Base-by-base conservation (phyloP, 2,113 vertebrate species). In the Hiodon tergisus region DNA sequence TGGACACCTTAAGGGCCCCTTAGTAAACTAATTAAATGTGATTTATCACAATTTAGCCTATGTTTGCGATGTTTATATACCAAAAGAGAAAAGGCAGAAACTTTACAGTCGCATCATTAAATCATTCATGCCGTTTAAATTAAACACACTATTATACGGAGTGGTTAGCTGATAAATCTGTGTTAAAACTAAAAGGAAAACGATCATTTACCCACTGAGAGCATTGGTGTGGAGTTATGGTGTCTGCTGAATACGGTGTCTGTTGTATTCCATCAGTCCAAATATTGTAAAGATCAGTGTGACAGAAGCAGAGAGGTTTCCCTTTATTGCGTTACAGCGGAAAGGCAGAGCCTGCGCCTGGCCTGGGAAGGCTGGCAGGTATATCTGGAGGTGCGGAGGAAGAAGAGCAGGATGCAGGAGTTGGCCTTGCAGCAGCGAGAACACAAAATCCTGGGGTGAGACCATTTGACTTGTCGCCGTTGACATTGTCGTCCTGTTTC, bases 281-380 rank as follows among this genome's bases (percentile, higher is more conserved):
- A 63, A 10, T 54, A 4, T 54, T 52, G 50, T 51, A 52, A 5
- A 9, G 50, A 47, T 17, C 54, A 0, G 52, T 31, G 9, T 16
- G 14, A 6, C 55, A 8, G 1, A 7, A 16, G n/a, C 3, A 59
- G 13, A 48, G 65, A 67, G 46, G 5, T 52, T 31, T 11, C 11
- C 8, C 31, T 66, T 6, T 67, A 17, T 74, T 54, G n/a, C 70
- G 55, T 53, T 81, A 53, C 70, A 92, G 91, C 78, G 72, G 82
- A 81, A 55, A 76, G 61, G 67, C 85, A 67, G 72, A 74, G 1
- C 73, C 60, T 93, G 78, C 79, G 69, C 50, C 76, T 65, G 61
- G 84, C 85, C 14, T 96, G 91, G 93, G 86, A 88, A 51, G 79
- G 67, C 66, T 98, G 96, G 96, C 76, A 90, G 74, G 65, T 90